Evolutionary conservation across 2,113 vertebrate genomes (phyloP), one percentile per base, ranked within the genome.

Genomic region (Symphodus melops): DNA sequence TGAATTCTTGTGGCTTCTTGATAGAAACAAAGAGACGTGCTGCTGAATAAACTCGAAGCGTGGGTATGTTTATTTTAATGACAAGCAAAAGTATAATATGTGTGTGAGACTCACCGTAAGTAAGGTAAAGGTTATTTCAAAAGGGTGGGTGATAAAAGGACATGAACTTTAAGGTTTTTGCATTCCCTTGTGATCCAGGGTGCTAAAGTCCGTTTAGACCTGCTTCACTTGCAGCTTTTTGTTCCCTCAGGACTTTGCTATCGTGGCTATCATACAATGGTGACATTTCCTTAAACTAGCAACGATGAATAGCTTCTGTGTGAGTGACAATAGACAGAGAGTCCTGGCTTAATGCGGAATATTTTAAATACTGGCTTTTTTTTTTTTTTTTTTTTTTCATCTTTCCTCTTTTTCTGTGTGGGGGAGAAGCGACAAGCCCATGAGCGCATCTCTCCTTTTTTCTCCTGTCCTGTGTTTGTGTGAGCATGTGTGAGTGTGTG

Each of bases 251-350:
- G 96, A 92, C 92, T 91, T 71, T 93, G 89, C 77, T 95, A 94
- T 96, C 95, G 64, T 88, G 86, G 90, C 92, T 89, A 91, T 95
- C 93, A 92, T 84, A 93, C 93, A 94, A 94, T 95, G 93, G 93
- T 96, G 96, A 97, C 97, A 98, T 97, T 97, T 96, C 95, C 95
- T 96, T 96, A 96, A 95, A 95, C 95, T 94, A 94, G 92, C 93
- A 94, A 96, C 92, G 92, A 92, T 94, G 93, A 91, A 85, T 88
- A 73, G 72, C 91, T 85, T 88, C 85, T 74, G 61, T 83, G 67
- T 85, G 87, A 82, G 77, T 92, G 86, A 94, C 91, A 93, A 90
- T 88, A 91, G 88, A 84, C 82, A 63, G 82, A 84, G 86, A 90
- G 76, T 75, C 87, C 81, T 61, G 83, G 82, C 89, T 86, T 88